Base-by-base conservation (phyloP, 1,140 invertebrate species). In the Idris sp. region DNA sequence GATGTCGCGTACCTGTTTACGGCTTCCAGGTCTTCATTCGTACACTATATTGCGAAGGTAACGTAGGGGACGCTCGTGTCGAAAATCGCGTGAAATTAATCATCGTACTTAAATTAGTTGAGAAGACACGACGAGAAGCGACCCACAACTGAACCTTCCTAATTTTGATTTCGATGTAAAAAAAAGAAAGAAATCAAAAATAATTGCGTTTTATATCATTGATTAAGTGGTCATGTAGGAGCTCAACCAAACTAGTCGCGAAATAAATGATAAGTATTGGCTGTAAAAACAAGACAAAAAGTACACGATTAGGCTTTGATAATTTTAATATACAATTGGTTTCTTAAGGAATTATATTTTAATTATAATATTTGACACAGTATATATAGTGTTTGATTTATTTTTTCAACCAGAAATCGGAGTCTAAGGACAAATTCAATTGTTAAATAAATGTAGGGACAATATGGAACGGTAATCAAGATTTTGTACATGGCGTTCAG, bases 211-310 rank as follows among this genome's bases (percentile, higher is more conserved):
- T 38, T 74, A 61, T 65, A 74, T 59, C 59, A 59, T 54, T 65
- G 51, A 65, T 59, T 74, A 74, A 65, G 53, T 65, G n/a, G 69
- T 74, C 69, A 65, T 65, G 59, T 74, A 74, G 71, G 35, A 59
- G 54, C 48, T 74, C 71, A 74, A 74, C 36, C 54, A 62, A 74
- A 67, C 71, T 74, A 74, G 71, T 67, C 71, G 71, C 56, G 62
- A 56, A 67, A 35, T 67, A 61, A 72, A 49, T 40, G 53, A 67
- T 74, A 74, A 68, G 56, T 43, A 74, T 74, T 74, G 62, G 71
- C 62, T 74, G 71, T 74, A 74, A 74, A 62, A 62, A 58, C 18
- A 53, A n/a, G n/a, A n/a, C n/a, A n/a, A n/a, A 51, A 49, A 74
- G 62, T 74, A 74, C 62, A 68, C 49, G 49, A 68, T 68, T 74